Percentiles rank a stretch among this genome's conserved stretches.
Conservation (phyloP, 53 echinoderm and acorn worm genomes). For the Patiria pectinifera region DNA sequence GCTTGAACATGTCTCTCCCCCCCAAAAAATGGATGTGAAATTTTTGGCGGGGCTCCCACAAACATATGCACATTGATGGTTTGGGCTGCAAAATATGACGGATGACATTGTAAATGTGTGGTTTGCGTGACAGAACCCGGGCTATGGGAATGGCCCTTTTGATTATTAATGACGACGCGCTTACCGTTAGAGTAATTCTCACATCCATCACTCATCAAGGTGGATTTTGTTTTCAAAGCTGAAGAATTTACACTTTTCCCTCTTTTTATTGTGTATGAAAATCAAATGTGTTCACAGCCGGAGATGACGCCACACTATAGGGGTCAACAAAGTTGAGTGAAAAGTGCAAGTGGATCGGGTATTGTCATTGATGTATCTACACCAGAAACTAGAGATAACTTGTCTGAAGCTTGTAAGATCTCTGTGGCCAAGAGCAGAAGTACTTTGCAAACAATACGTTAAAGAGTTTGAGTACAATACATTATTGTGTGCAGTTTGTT, state of each 20-base stretch:
- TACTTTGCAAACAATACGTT: not conserved
- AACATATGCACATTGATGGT: conserved; percentile 15
- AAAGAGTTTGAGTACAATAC: not conserved
- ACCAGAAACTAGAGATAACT: conserved; percentile 23
- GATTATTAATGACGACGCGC: conserved; percentile 23
- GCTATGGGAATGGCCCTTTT: conserved; percentile 20
- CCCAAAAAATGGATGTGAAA: conserved; percentile 55
- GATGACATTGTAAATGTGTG: conserved; percentile 52
- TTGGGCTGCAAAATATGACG: conserved; percentile 48
- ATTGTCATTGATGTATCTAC: conserved; percentile 61
- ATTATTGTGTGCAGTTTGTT: conserved; percentile 27
- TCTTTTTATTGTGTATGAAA: conserved; percentile 12
- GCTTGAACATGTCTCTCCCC: conserved; percentile 12
- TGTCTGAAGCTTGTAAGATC: conserved; percentile 8
- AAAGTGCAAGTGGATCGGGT: conserved; percentile 56
- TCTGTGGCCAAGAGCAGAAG: not conserved
- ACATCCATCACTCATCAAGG: conserved; percentile 46
- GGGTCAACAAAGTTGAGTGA: conserved; percentile 43
- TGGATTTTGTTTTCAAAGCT: conserved; percentile 21
- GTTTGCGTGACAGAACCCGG: conserved; percentile 42
- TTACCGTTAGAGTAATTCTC: conserved; percentile 48
- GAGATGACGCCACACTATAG: not conserved
- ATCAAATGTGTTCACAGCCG: conserved; percentile 34
- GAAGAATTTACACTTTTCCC: conserved; percentile 10
- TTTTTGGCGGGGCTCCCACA: conserved; percentile 5